A percentile compares a stretch with the other conserved stretches of the same genome.
phyloP scores from a whole-genome alignment of 2,888 invertebrate species.

The Drosophila longiperda region DNA sequence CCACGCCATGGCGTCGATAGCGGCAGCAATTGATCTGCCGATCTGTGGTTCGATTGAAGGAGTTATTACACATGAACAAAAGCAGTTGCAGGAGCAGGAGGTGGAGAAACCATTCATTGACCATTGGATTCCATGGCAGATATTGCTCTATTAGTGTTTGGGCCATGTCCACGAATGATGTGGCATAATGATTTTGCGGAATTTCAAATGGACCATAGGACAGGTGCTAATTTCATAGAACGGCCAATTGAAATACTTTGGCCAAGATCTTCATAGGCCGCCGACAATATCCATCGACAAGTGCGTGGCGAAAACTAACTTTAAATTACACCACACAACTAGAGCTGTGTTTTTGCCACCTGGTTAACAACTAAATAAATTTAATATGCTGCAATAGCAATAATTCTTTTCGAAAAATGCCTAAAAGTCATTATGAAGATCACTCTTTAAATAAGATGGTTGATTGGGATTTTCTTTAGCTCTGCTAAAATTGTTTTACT shows the following conservation, averaged over 20 bases:
- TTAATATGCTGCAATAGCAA: background rate
- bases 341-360: slow-evolving; percentile 13
- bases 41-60: slow-evolving; percentile 77
- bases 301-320: slow-evolving; percentile 76
- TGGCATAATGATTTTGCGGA: slow-evolving; percentile 82
- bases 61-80: slow-evolving; percentile 79
- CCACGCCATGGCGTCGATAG: slow-evolving; percentile 75
- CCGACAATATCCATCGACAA: slow-evolving; percentile 63
- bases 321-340: slow-evolving; percentile 65
- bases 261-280: slow-evolving; percentile 63
- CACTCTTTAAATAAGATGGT: background rate
- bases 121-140: slow-evolving; percentile 52
- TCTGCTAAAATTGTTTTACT: background rate
- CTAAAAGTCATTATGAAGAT: background rate
- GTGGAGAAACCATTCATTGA: slow-evolving; percentile 45
- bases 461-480: background rate
- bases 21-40: slow-evolving; percentile 78
- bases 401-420: background rate
- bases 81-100: slow-evolving; percentile 1
- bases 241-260: slow-evolving; percentile 78
- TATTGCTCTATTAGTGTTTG: slow-evolving; percentile 80
- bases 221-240: slow-evolving; percentile 83
- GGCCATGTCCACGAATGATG: slow-evolving; percentile 62
- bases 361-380: slow-evolving; percentile 16
- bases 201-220: slow-evolving; percentile 81